These are phyloP conservation scores for Pristiophorus japonicus DNA, from an alignment of 2,113 vertebrate species.

Conservation along the genomic window DNA sequence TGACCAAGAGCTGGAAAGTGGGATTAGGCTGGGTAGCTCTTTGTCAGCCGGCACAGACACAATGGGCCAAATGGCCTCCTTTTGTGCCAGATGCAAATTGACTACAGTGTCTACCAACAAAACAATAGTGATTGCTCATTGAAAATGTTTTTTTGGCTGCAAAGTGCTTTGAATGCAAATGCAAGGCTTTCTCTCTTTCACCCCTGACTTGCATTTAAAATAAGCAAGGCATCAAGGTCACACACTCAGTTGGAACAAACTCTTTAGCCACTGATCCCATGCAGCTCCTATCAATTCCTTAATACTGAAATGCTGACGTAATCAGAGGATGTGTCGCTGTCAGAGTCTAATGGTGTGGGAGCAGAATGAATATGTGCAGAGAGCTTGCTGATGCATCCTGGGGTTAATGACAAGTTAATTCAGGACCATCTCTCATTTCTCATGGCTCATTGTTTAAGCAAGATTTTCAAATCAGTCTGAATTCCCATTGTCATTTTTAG, in stretches of 20 bases:
- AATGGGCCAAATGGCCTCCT: no score
- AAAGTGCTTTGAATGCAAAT: neutral
- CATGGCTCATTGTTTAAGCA: neutral
- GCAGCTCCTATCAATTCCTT: neutral
- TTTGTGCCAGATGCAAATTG: neutral
- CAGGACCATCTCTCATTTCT: neutral
- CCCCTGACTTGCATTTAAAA: neutral
- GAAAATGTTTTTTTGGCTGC: neutral
- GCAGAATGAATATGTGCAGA: neutral
- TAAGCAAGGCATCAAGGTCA: neutral
- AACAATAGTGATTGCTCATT: neutral
- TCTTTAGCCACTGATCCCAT: neutral
- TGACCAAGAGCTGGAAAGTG: no score
- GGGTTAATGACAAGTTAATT: slow-evolving; percentile 5
- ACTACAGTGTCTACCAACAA: neutral
- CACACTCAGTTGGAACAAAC: neutral
- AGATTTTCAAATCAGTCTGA: neutral
- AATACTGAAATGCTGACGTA: neutral
- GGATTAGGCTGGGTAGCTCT: no score
- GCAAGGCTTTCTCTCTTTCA: neutral
- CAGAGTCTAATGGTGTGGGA: neutral
- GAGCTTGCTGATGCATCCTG: neutral
- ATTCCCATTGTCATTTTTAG: neutral
- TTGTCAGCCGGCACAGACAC: no score
- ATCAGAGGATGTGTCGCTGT: neutral